Base-by-base conservation (phyloP, 2,113 vertebrate genomes). In the Syrmaticus mikado region DNA sequence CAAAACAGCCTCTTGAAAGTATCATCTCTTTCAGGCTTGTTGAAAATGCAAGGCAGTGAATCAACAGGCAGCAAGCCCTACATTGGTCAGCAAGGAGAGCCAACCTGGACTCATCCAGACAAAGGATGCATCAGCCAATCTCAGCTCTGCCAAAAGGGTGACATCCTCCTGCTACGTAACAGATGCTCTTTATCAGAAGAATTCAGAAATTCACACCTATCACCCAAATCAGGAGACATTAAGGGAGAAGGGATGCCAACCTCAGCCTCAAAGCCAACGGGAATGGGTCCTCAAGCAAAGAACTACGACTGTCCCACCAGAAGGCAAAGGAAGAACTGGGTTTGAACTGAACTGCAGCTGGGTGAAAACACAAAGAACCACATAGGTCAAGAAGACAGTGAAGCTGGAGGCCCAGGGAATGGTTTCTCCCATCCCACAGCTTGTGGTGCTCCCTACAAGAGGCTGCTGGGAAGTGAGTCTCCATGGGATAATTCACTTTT, bases 331-430 rank as follows among this genome's bases (percentile, higher is more conserved):
- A 3, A 17, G 34, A 41, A 71, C 50, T 25, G 64, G 60, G 57
- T 28, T 40, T 34, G 38, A 74, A 85, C 2, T 3, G 68, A 80
- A 34, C 72, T 38, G 46, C 34, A 87, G 46, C 19, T 78, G 68
- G 43, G 38, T 32, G n/a, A 62, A 36, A 62, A 6, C 32, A 36
- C 0, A 0, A 71, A 77, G 64, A 91, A 24, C 32, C 77, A 60
- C 55, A 71, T 8, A 21, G 0, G 11, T 18, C 36, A 57, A 87
- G 58, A 30, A 72, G 71, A 61, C 17, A 82, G 50, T 0, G 1
- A 40, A 78, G n/a, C 5, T 4, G 4, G 22, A 76, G 32, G 22
- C 5, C 2, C 15, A 21, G 32, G 43, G 43, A 43, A 57, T 0
- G 0, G 7, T 4, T 81, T 36, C 43, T 82, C 27, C 36, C 46